Base-by-base conservation (phyloP, 2,888 invertebrate species). In the Acanthopleura granulata region DNA sequence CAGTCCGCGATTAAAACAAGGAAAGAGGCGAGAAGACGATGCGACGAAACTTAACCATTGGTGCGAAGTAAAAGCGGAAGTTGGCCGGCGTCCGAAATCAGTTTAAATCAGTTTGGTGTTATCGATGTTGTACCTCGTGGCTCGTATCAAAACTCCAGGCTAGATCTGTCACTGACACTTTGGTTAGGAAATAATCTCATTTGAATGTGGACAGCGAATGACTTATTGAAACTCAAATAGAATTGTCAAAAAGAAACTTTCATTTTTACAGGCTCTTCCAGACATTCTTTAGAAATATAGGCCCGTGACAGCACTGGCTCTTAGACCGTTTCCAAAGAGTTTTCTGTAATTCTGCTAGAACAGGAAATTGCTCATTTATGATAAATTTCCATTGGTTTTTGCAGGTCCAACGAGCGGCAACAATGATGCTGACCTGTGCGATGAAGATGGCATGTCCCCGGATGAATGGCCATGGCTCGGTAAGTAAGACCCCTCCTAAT, bases 381-480 rank as follows among this genome's bases (percentile, higher is more conserved):
- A 6, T 40, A 40, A 40, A 40, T 40, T 3, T 9, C 40, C 40
- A 40, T 40, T 40, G 29, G 4, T 27, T 9, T 14, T 25, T 18
- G 1, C 72, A 84, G 83, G 83, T 40, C 78, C 80, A 12, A 73
- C 66, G 16, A 76, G 76, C 16, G 79, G 79, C 9, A 80, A 77
- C 25, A 87, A 86, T 76, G 83, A 83, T 49, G 77, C 78, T 9
- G 81, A 84, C 69, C 77, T 88, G 11, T 88, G 88, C 79, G 83
- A 86, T 62, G 85, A 86, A 11, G 75, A 79, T 0, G 78, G 80
- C 27, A 76, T 88, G 40, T 72, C 75, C 9, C 75, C 85, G 40
- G 84, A 87, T 18, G 85, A 85, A 49, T 88, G 88, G 88, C 88
- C 87, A 0, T 87, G 88, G 87, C 83, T 87, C 73, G 87, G 88